Evolutionary conservation across 2,888 invertebrate species (phyloP).

Genomic region (Papilio elwesi): DNA sequence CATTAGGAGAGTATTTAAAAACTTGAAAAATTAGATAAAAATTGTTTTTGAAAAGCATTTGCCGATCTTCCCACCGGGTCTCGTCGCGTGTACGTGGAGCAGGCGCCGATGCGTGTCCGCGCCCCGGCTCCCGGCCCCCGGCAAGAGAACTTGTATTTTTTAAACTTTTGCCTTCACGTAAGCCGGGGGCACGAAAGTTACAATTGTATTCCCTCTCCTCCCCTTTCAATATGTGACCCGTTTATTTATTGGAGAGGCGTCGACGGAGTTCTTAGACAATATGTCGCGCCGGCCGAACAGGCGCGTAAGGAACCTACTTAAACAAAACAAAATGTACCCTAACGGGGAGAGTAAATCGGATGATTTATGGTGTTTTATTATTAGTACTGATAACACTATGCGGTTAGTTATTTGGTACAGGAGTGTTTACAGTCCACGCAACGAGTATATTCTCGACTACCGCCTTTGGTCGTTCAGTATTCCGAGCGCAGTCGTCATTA

Average conservation of each 20-base stretch:
- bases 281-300: conserved; percentile 77
- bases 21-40: conserved; percentile 43
- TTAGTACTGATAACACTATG: conserved; percentile 46
- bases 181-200: conserved; percentile 78
- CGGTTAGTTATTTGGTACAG: conserved; percentile 40
- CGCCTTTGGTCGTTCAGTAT: conserved; percentile 65
- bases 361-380: conserved; percentile 70
- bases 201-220: conserved; percentile 81
- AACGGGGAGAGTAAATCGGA: conserved; percentile 70
- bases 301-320: conserved; percentile 69
- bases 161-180: conserved; percentile 80
- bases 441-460: conserved; percentile 41
- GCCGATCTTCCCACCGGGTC: conserved; percentile 50
- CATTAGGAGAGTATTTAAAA: not conserved
- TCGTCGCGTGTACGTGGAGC: conserved; percentile 61
- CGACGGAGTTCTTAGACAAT: conserved; percentile 82
- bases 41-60: conserved; percentile 47
- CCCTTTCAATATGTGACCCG: conserved; percentile 84
- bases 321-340: conserved; percentile 75
- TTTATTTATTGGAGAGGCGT: conserved; percentile 82
- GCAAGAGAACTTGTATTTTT: conserved; percentile 80
- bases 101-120: conserved; percentile 55
- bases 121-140: conserved; percentile 47
- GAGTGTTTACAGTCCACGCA: conserved; percentile 35
- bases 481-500: conserved; percentile 77